Evolutionary conservation across 2,113 vertebrate species (phyloP).

Genomic region (Apaloderma vittatum): DNA sequence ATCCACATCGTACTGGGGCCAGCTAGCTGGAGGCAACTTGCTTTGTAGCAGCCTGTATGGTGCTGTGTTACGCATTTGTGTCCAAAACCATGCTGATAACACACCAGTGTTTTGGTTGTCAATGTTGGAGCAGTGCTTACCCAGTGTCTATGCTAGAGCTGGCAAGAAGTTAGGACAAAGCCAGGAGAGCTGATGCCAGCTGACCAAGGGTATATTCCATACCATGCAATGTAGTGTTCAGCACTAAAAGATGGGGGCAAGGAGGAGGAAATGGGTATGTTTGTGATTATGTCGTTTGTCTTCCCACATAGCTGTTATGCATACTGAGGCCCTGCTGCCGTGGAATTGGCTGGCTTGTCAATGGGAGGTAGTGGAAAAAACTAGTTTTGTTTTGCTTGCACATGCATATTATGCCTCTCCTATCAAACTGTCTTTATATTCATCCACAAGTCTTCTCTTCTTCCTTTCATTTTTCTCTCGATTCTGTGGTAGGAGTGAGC

Average conservation of each 20-base stretch:
- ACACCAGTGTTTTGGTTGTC: neutral
- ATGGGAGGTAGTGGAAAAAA: neutral
- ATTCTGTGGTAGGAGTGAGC: neutral
- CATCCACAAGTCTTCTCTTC: neutral
- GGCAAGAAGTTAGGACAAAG: neutral
- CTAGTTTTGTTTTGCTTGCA: neutral
- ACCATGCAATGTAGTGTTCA: neutral
- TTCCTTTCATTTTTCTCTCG: neutral
- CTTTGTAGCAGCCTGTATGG: accelerated
- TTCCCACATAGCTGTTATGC: neutral
- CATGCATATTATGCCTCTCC: neutral
- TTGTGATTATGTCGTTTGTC: neutral
- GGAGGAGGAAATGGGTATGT: neutral
- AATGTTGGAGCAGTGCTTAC: neutral
- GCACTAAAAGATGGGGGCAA: neutral
- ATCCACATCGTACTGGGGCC: neutral
- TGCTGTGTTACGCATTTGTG: neutral
- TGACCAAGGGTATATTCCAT: neutral
- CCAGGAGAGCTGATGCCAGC: neutral
- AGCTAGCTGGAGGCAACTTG: neutral
- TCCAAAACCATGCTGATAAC: neutral
- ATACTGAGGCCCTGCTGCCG: neutral
- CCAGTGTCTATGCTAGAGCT: neutral
- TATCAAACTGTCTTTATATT: neutral
- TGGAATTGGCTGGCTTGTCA: neutral